A percentile compares a stretch with the other conserved stretches of the same genome.
phyloP scores from a whole-genome alignment of 2,797 vertebrate genomes.

The Sebastes wilsoni region DNA sequence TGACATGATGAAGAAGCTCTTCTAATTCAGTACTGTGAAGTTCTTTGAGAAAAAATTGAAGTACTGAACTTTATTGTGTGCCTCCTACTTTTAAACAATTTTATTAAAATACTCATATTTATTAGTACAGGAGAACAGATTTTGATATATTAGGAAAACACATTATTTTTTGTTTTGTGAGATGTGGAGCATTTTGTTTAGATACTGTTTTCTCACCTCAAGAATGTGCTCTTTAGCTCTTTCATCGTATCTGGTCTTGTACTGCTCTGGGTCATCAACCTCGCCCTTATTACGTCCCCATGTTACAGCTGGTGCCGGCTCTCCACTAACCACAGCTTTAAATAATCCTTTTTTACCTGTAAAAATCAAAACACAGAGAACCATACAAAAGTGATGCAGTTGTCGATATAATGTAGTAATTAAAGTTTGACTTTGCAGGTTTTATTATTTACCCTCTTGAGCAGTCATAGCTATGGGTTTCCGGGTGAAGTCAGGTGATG shows the following conservation, averaged over 20 bases:
- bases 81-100: not conserved
- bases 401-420: not conserved
- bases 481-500: slow-evolving; percentile 85
- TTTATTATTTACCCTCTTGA: slow-evolving; percentile 81
- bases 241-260: slow-evolving; percentile 74
- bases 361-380: not conserved
- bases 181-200: not conserved
- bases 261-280: slow-evolving; percentile 81
- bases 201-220: slow-evolving; percentile 79
- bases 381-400: not conserved
- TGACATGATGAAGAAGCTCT: not conserved
- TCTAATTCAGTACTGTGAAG: not conserved
- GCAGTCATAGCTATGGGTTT: slow-evolving; percentile 85
- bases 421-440: not conserved
- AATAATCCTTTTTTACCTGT: slow-evolving; percentile 89
- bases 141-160: not conserved
- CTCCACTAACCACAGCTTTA: slow-evolving; percentile 85
- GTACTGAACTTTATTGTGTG: not conserved
- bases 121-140: not conserved
- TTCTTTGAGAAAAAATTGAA: not conserved
- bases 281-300: slow-evolving; percentile 82
- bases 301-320: slow-evolving; percentile 83
- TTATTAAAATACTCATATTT: not conserved
- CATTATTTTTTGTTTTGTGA: not conserved
- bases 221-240: slow-evolving; percentile 82